Base-by-base conservation (phyloP, 2,888 invertebrate species). In the Diachrysia chrysitis region DNA sequence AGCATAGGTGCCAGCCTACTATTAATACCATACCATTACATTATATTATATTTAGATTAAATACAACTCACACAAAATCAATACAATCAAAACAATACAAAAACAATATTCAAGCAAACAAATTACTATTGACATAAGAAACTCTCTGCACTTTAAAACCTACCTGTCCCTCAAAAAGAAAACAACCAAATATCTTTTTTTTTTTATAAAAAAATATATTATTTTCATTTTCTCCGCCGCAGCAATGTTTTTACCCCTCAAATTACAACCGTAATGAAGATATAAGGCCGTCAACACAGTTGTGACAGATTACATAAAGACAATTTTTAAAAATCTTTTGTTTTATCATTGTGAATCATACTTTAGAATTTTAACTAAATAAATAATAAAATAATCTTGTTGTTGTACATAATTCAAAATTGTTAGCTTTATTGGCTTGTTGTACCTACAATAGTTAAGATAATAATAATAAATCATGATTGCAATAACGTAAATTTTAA, bases 211-310 rank as follows among this genome's bases (percentile, higher is more conserved):
- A 77, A 79, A 78, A 69, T 54, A 70, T 70, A 70, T 78, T 71
- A 80, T 82, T 75, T 82, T 73, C 71, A 69, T 78, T 71, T n/a
- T 63, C 75, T 64, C 61, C 63, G 25, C 63, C 64, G 63, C 62
- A 64, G 61, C 58, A 64, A 72, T 63, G 71, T 77, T 69, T 75
- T 65, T 71, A 70, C 64, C 75, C 70, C 64, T 65, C 75, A 77
- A 82, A 80, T 81, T 81, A 82, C 75, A 69, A 64, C 42, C 54
- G 62, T 82, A 82, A 81, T 80, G 69, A 82, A 82, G 67, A 72
- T 61, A 42, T 69, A 67, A 73, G 65, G 73, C 17, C 58, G 42
- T 42, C 5, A 55, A 1, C 17, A 65, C 53, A 56, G 4, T 37
- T 29, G 53, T 42, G 63, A 62, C 23, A 1, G 2, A 29, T 16